phyloP scores from a whole-genome alignment of 30 jellyfish, hydroid and myxozoan genomes.

The Catostylus mosaicus region DNA sequence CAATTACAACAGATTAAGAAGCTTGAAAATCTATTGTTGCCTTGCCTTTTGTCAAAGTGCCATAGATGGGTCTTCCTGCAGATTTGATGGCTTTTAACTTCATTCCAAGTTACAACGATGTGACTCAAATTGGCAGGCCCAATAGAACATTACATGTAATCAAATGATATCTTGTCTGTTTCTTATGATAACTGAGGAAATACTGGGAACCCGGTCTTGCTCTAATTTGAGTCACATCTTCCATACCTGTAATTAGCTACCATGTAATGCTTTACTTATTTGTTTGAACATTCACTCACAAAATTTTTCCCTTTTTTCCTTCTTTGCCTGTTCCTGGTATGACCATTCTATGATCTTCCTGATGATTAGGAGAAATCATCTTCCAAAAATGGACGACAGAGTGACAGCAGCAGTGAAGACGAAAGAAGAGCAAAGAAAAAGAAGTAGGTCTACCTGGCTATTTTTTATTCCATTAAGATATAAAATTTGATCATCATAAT shows the following conservation, averaged over 20 bases:
- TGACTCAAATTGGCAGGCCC: not conserved
- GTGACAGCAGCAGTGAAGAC: slow-evolving; percentile 86
- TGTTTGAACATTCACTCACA: not conserved
- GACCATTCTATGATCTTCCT: slow-evolving; percentile 72
- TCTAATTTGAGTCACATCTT: not conserved
- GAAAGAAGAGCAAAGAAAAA: slow-evolving; percentile 68
- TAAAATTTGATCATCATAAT: too few relatives aligned
- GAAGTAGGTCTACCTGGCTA: slow-evolving; percentile 40
- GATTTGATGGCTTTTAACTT: slow-evolving; percentile 7
- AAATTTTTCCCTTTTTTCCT: slow-evolving; percentile 31
- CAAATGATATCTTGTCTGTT: too few relatives aligned
- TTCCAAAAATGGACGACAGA: slow-evolving; percentile 73
- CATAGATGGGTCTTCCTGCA: not conserved
- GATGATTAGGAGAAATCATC: slow-evolving; percentile 83
- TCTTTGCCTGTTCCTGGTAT: slow-evolving; percentile 68
- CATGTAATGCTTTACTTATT: not conserved
- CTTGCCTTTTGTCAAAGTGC: too few relatives aligned
- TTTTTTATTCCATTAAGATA: too few relatives aligned
- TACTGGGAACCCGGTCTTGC: too few relatives aligned
- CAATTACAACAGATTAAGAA: too few relatives aligned
- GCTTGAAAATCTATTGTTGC: too few relatives aligned
- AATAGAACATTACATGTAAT: too few relatives aligned
- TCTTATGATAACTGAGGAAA: too few relatives aligned
- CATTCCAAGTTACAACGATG: not conserved
- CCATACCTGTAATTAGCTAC: not conserved